Base-by-base conservation (phyloP, 2,113 vertebrate genomes). In the Illadopsis cleaveri region DNA sequence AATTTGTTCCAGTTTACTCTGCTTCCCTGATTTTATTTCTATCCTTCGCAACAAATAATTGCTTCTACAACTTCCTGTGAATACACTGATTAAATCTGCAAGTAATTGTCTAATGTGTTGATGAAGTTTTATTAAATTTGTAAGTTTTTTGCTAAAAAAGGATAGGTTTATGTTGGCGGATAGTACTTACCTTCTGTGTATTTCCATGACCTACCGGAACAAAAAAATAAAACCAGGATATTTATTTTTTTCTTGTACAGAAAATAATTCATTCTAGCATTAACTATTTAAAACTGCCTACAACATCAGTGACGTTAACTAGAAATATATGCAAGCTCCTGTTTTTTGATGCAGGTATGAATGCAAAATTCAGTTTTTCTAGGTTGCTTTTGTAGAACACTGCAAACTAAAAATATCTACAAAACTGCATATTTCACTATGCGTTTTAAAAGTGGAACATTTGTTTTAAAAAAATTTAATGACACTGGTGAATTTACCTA, bases 191-290 rank as follows among this genome's bases (percentile, higher is more conserved):
- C 94, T 71, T 90, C 30, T 97, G 96, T 77, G 79, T 78, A 64
- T 86, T 97, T 95, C 96, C 95, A 80, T 62, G 51, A 95, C 94
- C 98, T 98, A 53, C 38, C 35, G 21, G 33, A 87, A 88, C n/a
- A 92, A 91, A 93, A 95, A 94, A 95, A 62, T n/a, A 71, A 83
- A 79, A 93, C 8, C 28, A 83, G 22, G 30, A 12, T 80, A 78
- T 93, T 94, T 95, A 76, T 42, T 80, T 60, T 90, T 37, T 27
- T 94, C 3, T 44, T 53, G 15, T 50, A 86, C 66, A 42, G 33
- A 95, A 95, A 87, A 22, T 2, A 62, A 42, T 47, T 79, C 0
- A 40, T 64, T 82, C 28, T 51, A 76, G 13, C 3, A 8, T 60
- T 84, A 76, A 28, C 23, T 61, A 30, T 44, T 80, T 88, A 54